These are phyloP conservation scores for Caenorhabditis plicata DNA, from an alignment of 2,888 invertebrate genomes.

Conservation along the genomic window DNA sequence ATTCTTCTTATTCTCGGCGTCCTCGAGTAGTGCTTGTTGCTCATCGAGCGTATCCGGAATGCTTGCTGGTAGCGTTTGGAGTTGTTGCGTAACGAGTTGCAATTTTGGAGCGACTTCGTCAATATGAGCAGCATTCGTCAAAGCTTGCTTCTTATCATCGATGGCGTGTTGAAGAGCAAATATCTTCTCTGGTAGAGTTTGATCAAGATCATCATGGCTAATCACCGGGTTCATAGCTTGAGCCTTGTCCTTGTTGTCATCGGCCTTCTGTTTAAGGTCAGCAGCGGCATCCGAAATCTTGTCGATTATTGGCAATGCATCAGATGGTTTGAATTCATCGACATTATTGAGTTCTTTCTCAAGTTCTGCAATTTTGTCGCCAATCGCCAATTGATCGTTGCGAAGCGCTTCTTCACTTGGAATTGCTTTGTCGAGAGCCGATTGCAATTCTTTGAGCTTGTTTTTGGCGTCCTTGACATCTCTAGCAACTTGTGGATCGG, in stretches of 20 bases:
- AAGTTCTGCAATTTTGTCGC: not conserved
- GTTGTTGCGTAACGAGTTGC: conserved; percentile 28
- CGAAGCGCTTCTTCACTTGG: conserved; percentile 3
- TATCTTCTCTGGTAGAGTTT: conserved; percentile 25
- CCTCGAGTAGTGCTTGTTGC: conserved; percentile 38
- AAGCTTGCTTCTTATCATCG: conserved; percentile 31
- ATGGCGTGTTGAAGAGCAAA: conserved; percentile 15
- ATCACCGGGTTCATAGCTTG: conserved; percentile 5
- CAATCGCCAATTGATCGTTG: conserved; percentile 1
- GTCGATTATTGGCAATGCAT: conserved; percentile 13
- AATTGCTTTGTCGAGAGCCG: conserved; percentile 5
- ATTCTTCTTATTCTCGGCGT: conserved; percentile 33
- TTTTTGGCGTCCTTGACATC: conserved; percentile 14
- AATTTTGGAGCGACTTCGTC: conserved; percentile 35
- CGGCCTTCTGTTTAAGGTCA: conserved; percentile 6
- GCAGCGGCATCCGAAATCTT: conserved; percentile 10
- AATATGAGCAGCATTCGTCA: conserved; percentile 29
- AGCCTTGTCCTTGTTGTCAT: conserved; percentile 7
- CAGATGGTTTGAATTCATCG: conserved; percentile 1
- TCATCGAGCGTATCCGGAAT: conserved; percentile 32
- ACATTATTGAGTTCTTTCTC: not conserved
- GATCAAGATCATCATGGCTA: conserved; percentile 25
- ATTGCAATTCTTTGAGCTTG: conserved; percentile 11
- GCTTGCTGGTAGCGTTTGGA: conserved; percentile 31
- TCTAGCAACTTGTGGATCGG: conserved; percentile 9